Evolutionary conservation across 1,140 invertebrate species (phyloP).

Genomic region (Drosophila persimilis): DNA sequence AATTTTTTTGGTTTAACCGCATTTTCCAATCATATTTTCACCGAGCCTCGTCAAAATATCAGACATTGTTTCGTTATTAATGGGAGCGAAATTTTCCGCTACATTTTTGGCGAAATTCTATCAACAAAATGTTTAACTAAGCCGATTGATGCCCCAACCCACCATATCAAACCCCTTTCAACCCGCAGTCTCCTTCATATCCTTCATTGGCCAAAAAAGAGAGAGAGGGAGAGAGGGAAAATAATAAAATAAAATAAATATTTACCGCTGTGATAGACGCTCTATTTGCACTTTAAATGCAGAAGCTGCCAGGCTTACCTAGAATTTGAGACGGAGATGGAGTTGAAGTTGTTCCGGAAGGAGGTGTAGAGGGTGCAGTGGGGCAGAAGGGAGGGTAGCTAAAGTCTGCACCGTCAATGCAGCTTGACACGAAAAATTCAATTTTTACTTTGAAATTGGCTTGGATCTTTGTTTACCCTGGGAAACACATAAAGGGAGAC

Average conservation of each 20-base stretch:
- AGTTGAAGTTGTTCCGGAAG: constrained; percentile 2
- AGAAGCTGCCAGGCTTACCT: constrained; percentile 43
- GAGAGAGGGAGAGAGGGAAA: not conserved
- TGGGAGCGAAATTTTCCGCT: constrained; percentile 26
- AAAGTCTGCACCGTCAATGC: constrained; percentile 51
- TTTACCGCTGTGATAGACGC: constrained; percentile 23
- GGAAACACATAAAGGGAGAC: no score
- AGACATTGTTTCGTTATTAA: constrained; percentile 25
- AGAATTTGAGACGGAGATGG: not conserved
- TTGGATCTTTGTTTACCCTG: no score
- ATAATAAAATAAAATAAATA: constrained; percentile 17
- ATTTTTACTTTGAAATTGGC: constrained; percentile 39
- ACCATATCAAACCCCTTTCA: no score
- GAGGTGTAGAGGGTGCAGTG: not conserved
- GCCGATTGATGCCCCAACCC: constrained; percentile 6
- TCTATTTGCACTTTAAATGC: constrained; percentile 50
- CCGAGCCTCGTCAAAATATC: not conserved
- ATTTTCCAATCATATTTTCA: no score
- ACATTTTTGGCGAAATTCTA: constrained; percentile 22
- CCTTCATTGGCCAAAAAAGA: no score
- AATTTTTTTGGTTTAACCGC: no score
- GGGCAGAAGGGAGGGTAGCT: no score
- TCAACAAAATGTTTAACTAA: constrained; percentile 15
- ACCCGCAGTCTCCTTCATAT: no score
- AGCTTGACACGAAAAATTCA: constrained; percentile 71